Evolutionary conservation across 2,888 invertebrate species (phyloP).

Genomic region (Cremastobaeus sp.): DNA sequence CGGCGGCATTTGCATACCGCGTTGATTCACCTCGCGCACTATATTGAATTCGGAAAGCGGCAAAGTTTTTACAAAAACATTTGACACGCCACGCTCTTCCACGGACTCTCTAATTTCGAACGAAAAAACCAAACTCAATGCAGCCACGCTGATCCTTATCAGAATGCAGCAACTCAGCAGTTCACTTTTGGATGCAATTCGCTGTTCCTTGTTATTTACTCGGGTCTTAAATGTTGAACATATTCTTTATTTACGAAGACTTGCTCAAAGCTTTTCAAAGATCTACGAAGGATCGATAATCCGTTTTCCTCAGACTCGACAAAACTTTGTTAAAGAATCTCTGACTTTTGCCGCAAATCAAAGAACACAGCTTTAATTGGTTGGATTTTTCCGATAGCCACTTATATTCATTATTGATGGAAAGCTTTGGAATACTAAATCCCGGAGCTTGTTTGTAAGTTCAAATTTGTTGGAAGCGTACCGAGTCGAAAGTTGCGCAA

Average conservation of each 20-base stretch:
- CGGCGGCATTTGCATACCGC: conserved; percentile 26
- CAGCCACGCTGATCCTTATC: conserved; percentile 23
- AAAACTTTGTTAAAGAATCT: conserved; percentile 41
- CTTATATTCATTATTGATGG: conserved; percentile 53
- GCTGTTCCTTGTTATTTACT: conserved; percentile 48
- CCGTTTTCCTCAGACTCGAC: conserved; percentile 26
- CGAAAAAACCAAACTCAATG: conserved; percentile 31
- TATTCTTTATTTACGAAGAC: conserved; percentile 46
- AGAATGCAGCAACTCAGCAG: conserved; percentile 28
- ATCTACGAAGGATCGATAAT: conserved; percentile 52
- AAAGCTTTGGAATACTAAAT: conserved; percentile 28
- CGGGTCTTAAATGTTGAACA: conserved; percentile 30
- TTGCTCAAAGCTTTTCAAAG: conserved; percentile 38
- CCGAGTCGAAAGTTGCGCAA: conserved; percentile 1
- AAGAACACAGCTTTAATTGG: conserved; percentile 56
- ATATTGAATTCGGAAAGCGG: conserved; percentile 13
- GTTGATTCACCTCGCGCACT: conserved; percentile 1
- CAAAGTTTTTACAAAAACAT: conserved; percentile 32
- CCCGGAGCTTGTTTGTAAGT: conserved; percentile 24
- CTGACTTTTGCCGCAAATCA: conserved; percentile 36
- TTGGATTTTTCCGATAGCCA: conserved; percentile 52
- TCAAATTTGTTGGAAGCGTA: conserved; percentile 11
- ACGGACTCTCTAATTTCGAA: conserved; percentile 24
- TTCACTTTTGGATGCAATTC: conserved; percentile 41
- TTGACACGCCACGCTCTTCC: background rate